phyloP scores from a whole-genome alignment of 2,888 invertebrate species.

The Pediacus dermestoides region DNA sequence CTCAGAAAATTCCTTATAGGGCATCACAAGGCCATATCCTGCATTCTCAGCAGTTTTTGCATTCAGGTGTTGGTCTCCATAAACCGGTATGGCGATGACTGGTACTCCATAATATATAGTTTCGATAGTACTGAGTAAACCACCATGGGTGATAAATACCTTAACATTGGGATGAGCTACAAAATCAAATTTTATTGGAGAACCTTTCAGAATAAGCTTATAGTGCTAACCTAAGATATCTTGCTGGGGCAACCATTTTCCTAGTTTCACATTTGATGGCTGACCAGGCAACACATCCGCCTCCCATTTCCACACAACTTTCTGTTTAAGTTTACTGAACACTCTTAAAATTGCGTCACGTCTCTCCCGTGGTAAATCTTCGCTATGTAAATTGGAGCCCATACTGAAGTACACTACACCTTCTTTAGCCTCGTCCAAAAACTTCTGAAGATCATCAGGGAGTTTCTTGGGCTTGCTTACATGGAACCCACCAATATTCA shows the following conservation, averaged over 20 bases:
- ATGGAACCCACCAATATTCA: slow-evolving; percentile 59
- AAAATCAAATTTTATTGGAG: too few relatives aligned
- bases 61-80: slow-evolving; percentile 53
- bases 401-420: slow-evolving; percentile 60
- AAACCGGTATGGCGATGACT: slow-evolving; percentile 53
- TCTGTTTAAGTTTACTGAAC: slow-evolving; percentile 56
- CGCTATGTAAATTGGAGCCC: slow-evolving; percentile 57
- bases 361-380: slow-evolving; percentile 54
- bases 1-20: slow-evolving; percentile 23
- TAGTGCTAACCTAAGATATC: slow-evolving; percentile 19
- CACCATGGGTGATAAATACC: slow-evolving; percentile 59
- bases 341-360: slow-evolving; percentile 55
- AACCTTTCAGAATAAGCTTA: too few relatives aligned
- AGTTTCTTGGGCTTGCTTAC: slow-evolving; percentile 31
- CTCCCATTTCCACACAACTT: slow-evolving; percentile 56
- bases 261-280: slow-evolving; percentile 29
- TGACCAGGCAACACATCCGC: slow-evolving; percentile 39
- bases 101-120: slow-evolving; percentile 53
- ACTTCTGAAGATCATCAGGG: slow-evolving; percentile 51
- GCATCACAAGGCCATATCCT: slow-evolving; percentile 27
- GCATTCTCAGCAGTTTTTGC: slow-evolving; percentile 46
- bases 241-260: slow-evolving; percentile 22
- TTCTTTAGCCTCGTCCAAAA: slow-evolving; percentile 53
- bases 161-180: too few relatives aligned
- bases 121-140: slow-evolving; percentile 57